Evolutionary conservation across 2,797 vertebrate genomes (phyloP).

Genomic region (Pipistrellus nathusii): DNA sequence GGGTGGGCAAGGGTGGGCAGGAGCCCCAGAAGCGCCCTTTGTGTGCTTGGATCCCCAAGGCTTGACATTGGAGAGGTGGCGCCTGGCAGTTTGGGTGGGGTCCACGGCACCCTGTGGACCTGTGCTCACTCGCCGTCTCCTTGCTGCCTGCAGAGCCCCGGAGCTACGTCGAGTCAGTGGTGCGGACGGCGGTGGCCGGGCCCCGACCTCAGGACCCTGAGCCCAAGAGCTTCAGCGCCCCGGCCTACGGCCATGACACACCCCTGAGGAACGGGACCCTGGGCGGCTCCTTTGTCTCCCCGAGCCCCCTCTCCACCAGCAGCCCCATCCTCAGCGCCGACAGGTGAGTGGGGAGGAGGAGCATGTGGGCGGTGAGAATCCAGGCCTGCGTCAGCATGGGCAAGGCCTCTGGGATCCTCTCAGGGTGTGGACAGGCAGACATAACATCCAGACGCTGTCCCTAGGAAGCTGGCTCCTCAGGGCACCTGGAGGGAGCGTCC

Average conservation of each 20-base stretch:
- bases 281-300: constrained; percentile 87
- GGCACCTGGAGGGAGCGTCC: fast-evolving
- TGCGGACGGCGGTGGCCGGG: constrained; percentile 89
- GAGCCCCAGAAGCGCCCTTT: not conserved
- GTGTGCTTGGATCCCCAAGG: not conserved
- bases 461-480: not conserved
- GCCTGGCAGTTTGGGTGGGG: not conserved
- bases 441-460: not conserved
- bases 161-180: constrained; percentile 97
- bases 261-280: constrained; percentile 88
- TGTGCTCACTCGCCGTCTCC: not conserved
- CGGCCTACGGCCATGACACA: constrained; percentile 80
- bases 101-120: fast-evolving
- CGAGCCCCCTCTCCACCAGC: constrained; percentile 94
- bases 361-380: fast-evolving
- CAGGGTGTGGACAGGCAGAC: not conserved
- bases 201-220: constrained; percentile 83
- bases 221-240: constrained; percentile 82
- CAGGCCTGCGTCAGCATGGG: too few relatives aligned
- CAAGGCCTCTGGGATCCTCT: not conserved
- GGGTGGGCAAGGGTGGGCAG: not conserved
- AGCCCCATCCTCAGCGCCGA: constrained; percentile 94
- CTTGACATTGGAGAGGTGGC: not conserved
- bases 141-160: constrained; percentile 90
- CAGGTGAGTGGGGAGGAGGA: constrained; percentile 87